Conservation (phyloP, 2,888 invertebrate genomes). For the Hesperia comma region DNA sequence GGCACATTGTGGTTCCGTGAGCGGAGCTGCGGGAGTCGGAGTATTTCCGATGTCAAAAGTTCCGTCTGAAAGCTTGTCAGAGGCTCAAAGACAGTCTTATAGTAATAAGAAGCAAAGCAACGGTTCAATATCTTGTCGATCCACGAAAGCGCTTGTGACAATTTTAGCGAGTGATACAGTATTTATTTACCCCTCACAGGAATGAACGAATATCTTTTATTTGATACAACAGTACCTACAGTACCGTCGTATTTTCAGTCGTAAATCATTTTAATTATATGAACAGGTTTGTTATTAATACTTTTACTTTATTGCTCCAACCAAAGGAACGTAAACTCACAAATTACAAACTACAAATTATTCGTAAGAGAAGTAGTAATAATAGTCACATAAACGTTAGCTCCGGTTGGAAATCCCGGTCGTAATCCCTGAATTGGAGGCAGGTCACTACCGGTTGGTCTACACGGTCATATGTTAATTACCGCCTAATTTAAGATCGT, state of each 20-base stretch:
- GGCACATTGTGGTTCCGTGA: too few species aligned
- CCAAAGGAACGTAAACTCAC: neutral
- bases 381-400: constrained; percentile 6
- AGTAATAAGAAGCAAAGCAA: too few species aligned
- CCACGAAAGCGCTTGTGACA: too few species aligned
- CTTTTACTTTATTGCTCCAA: neutral
- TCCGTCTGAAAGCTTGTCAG: too few species aligned
- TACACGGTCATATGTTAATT: constrained; percentile 6
- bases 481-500: neutral
- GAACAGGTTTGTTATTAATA: neutral
- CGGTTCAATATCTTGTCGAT: too few species aligned
- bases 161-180: too few species aligned
- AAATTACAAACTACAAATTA: constrained; percentile 2
- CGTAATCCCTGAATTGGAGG: neutral
- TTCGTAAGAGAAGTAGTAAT: neutral
- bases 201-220: too few species aligned
- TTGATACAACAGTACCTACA: neutral
- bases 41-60: too few species aligned
- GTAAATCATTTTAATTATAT: neutral
- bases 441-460: neutral
- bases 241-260: neutral
- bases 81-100: too few species aligned
- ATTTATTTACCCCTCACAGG: too few species aligned
- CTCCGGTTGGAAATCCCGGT: constrained; percentile 3
- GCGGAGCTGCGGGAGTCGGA: too few species aligned